Conservation (phyloP, 1,140 invertebrate genomes). For the Sycobia sp. region DNA sequence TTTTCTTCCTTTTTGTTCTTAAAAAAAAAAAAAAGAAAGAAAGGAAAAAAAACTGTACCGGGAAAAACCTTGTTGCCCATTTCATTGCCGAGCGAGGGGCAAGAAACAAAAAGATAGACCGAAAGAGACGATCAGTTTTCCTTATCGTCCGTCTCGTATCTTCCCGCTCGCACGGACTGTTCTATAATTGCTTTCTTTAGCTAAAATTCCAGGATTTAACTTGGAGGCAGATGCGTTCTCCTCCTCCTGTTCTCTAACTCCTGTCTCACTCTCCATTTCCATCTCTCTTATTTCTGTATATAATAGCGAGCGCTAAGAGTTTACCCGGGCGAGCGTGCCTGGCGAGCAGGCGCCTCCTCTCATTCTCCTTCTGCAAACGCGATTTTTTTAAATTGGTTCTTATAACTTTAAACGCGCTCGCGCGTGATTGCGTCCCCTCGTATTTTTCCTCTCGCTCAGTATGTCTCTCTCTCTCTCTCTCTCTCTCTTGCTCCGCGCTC, state of each 20-base stretch:
- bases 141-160: slow-evolving; percentile 49
- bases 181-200: slow-evolving; percentile 59
- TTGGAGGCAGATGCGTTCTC: slow-evolving; percentile 29
- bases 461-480: not conserved
- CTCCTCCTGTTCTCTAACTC: slow-evolving; percentile 1
- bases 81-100: not conserved
- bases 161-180: slow-evolving; percentile 42
- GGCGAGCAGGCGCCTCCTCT: no score
- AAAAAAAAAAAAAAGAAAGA: no score
- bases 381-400: slow-evolving; percentile 59
- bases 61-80: no score
- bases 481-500: slow-evolving; percentile 14
- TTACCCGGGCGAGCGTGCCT: not conserved
- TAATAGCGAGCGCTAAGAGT: slow-evolving; percentile 5
- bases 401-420: slow-evolving; percentile 54
- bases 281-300: slow-evolving; percentile 27
- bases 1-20: no score
- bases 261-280: not conserved
- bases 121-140: slow-evolving; percentile 47
- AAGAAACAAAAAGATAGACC: slow-evolving; percentile 19
- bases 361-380: slow-evolving; percentile 14
- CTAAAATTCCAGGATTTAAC: slow-evolving; percentile 55
- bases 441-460: not conserved
- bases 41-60: no score
- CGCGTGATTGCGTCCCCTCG: slow-evolving; percentile 7